Percentiles rank a stretch among this genome's conserved stretches.
phyloP scores from a whole-genome alignment of 2,797 vertebrate genomes.

The Gouania willdenowi region DNA sequence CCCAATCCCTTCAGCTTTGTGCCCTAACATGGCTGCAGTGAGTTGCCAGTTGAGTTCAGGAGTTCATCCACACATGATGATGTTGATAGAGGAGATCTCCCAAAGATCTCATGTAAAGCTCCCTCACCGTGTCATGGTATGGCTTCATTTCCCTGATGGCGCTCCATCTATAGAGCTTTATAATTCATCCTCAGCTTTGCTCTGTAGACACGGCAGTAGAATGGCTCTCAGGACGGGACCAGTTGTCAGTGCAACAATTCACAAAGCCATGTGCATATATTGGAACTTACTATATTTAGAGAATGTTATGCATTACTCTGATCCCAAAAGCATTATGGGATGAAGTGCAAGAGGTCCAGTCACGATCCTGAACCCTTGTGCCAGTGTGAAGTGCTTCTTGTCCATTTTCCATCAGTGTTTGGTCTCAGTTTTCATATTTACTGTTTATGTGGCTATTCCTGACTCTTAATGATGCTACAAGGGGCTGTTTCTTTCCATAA shows the following conservation, averaged over 20 bases:
- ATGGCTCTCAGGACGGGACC: constrained; percentile 41
- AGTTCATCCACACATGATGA: constrained; percentile 15
- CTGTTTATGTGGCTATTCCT: constrained; percentile 13
- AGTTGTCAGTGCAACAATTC: constrained; percentile 56
- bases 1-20: constrained; percentile 16
- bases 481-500: neutral
- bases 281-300: constrained; percentile 66
- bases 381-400: too few relatives aligned
- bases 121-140: constrained; percentile 18
- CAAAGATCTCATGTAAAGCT: constrained; percentile 14
- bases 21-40: constrained; percentile 15
- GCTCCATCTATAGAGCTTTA: constrained; percentile 21
- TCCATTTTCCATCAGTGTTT: constrained; percentile 6
- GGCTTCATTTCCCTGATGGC: constrained; percentile 10
- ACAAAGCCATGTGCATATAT: constrained; percentile 41
- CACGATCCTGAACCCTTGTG: constrained; percentile 18
- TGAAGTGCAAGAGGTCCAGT: constrained; percentile 24
- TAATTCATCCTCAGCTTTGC: constrained; percentile 9
- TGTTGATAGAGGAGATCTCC: constrained; percentile 21
- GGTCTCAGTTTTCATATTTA: constrained; percentile 16
- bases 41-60: constrained; percentile 3
- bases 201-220: constrained; percentile 22
- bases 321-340: constrained; percentile 46
- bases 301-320: constrained; percentile 40
- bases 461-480: neutral